Base-by-base conservation (phyloP, 2,888 invertebrate species). In the Sphaerophoria rueppellii region DNA sequence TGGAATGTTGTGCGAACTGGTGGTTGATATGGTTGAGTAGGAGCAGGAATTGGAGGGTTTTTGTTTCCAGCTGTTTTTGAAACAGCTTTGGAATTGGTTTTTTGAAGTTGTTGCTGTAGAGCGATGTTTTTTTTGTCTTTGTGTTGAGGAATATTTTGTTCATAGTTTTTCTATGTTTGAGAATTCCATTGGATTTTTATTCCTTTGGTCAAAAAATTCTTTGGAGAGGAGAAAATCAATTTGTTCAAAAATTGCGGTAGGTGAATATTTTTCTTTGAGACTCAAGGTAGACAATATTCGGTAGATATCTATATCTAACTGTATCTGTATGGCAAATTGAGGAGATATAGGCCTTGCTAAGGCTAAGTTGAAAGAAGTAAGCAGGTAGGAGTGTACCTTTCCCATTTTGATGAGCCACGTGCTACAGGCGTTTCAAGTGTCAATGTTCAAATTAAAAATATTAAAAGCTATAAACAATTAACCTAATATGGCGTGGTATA, bases 31-130 rank as follows among this genome's bases (percentile, higher is more conserved):
- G 48, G 63, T 57, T 34, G 14, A 63, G 48, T 57, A 24, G 24
- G 24, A 24, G 24, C 24, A 24, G 24, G 24, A 24, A 2, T 2
- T 24, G 61, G 63, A 65, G 71, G 71, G 54, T 16, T 69, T 0
- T 24, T 67, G 82, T 50, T 75, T 79, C 75, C 82, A 83, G 82
- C 82, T 83, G 82, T 83, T 83, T 75, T 50, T 43, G 43, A 37
- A 60, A 65, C 65, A 46, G 74, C 52, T 65, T 46, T 58, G 52
- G 57, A 78, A 63, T 78, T 57, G 46, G 50, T 70, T 75, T 24
- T 69, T 71, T 46, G 52, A 67, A 57, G 32, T 63, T 48, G 46
- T 35, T 52, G 43, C 40, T 54, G 11, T 32, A 46, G 32, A 60
- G n/a, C 9, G 12, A 46, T 35, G 34, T 58, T 34, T 50, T 65